Percentiles rank a stretch among this genome's conserved stretches.
Evolutionary conservation across 2,888 invertebrate genomes (phyloP).

Genomic region (Parnassius glacialis): DNA sequence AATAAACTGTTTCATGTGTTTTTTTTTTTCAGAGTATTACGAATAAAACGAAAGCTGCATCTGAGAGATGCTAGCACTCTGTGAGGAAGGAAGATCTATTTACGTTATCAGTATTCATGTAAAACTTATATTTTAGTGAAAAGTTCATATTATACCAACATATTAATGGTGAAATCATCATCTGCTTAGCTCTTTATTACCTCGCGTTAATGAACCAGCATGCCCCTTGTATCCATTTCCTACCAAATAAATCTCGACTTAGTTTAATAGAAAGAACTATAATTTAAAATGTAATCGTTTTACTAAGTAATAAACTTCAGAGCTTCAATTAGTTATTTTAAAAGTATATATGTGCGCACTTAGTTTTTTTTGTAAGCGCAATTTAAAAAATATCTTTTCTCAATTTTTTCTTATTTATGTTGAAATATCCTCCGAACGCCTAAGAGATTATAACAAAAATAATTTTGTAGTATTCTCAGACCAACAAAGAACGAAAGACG

Average conservation of each 20-base stretch:
- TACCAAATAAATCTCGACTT: constrained; percentile 28
- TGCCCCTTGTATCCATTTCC: constrained; percentile 18
- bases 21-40: constrained; percentile 60
- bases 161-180: constrained; percentile 44
- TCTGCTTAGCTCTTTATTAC: constrained; percentile 56
- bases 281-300: constrained; percentile 2
- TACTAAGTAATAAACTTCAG: neutral
- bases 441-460: too few relatives aligned
- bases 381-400: too few relatives aligned
- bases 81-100: constrained; percentile 74
- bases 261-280: constrained; percentile 20
- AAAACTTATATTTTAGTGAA: constrained; percentile 51
- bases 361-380: neutral
- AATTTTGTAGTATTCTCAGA: too few relatives aligned
- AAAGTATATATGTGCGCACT: constrained; percentile 1
- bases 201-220: constrained; percentile 41
- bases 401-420: too few relatives aligned
- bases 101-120: constrained; percentile 76
- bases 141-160: constrained; percentile 22
- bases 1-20: neutral
- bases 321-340: neutral
- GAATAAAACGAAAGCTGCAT: constrained; percentile 51
- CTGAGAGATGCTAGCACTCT: constrained; percentile 57
- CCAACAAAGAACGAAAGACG: too few relatives aligned
- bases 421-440: too few relatives aligned